Percentiles rank a stretch among this genome's conserved stretches.
Conservation (phyloP, 1,140 invertebrate species). For the Subanguina moxae region DNA sequence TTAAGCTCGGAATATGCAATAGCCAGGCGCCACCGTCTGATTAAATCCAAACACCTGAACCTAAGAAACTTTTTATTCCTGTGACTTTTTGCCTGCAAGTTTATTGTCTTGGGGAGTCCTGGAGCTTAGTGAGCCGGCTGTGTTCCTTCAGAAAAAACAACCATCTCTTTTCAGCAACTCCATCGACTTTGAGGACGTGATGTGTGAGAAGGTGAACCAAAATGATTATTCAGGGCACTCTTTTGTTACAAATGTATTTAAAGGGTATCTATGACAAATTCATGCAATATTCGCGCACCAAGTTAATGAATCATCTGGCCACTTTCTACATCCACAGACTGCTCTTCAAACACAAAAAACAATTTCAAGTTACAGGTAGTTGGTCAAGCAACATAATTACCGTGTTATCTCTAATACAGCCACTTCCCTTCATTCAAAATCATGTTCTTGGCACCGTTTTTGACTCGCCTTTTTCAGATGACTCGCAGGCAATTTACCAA, state of each 20-base stretch:
- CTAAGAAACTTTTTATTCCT: no score
- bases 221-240: background rate
- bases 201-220: background rate
- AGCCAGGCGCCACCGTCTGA: no score
- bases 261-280: constrained; percentile 40
- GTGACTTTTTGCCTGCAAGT: no score
- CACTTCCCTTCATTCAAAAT: no score
- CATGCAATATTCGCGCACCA: constrained; percentile 40
- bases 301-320: constrained; percentile 45
- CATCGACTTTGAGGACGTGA: background rate
- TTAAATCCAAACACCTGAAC: no score
- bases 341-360: constrained; percentile 38
- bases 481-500: no score
- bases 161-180: background rate
- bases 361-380: constrained; percentile 42
- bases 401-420: no score
- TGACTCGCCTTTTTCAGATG: no score
- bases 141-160: background rate
- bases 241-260: background rate
- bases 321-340: constrained; percentile 42
- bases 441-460: no score
- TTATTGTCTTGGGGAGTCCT: no score
- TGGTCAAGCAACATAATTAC: background rate
- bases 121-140: no score
- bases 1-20: no score